Base-by-base conservation (phyloP, 2,797 vertebrate genomes). In the Menidia menidia region DNA sequence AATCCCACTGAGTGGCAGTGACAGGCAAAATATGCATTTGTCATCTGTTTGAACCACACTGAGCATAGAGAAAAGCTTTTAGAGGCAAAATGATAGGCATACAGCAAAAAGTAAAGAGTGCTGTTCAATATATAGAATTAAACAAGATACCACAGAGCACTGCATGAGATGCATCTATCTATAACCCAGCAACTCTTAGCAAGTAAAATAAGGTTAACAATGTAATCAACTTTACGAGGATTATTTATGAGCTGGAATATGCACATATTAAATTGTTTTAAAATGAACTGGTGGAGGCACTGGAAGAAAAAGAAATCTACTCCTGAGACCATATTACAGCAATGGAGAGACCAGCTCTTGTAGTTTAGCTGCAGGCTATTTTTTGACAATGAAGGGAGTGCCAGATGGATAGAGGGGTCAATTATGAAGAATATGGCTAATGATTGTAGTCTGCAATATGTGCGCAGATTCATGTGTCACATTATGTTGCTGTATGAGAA, bases 391-490 rank as follows among this genome's bases (percentile, higher is more conserved):
- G 41, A 62, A 65, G 55, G 51, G 53, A 45, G 65, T 7, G n/a
- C 13, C 53, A 77, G 66, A 81, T 64, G 39, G 60, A 87, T 68
- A 62, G 54, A 80, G 25, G 33, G 51, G 60, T 75, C 66, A 66
- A 39, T 74, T 80, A 79, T 65, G 52, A 61, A 82, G 77, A 68
- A 68, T 9, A n/a, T 65, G 78, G 73, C 18, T 58, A 33, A 70
- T 60, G 59, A 53, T 19, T 58, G 31, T 72, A 45, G 16, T 39
- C 45, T 8, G 39, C 18, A 35, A 1, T 58, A 54, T 13, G 32
- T 39, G 35, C 7, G 35, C 35, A 5, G 35, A 39, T 39, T 39
- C 35, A 64, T 61, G 47, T 35, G 58, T 59, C 55, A 45, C 63
- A 9, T 45, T 12, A 35, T 54, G 51, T 48, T 44, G 47, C 57